Base-by-base conservation (phyloP, 1,140 invertebrate genomes). In the Elymnias hypermnestra region DNA sequence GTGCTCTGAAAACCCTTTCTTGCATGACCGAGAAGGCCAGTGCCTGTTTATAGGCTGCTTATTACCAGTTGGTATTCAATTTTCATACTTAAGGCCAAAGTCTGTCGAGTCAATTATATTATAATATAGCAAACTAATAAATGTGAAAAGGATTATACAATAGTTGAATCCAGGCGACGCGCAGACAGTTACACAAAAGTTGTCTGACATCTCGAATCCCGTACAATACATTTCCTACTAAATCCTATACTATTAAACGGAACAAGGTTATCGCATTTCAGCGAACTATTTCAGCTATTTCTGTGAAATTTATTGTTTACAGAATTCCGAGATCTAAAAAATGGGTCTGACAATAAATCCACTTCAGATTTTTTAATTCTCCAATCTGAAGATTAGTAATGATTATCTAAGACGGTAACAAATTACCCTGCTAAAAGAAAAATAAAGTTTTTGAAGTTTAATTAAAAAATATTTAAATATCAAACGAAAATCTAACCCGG, bases 111-210 rank as follows among this genome's bases (percentile, higher is more conserved):
- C n/a, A n/a, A n/a, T n/a, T n/a, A n/a, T n/a, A n/a, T 72, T 71
- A 69, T 53, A 61, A 39, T 18, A 49, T 26, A n/a, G 21, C 21
- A 47, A 56, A 46, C 42, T 75, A 76, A 77, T 75, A 57, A 74
- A 77, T 72, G 64, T 67, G 61, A 60, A 42, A 28, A 43, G 72
- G 70, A 77, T 77, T 81, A 72, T n/a, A n/a, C n/a, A n/a, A n/a
- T 45, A 37, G 50, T 36, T 22, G 40, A 37, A 15, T 39, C 40
- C 55, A 55, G 0, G 14, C 29, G 57, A 65, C 66, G 50, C 50
- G 47, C 46, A 50, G 57, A 55, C 64, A 76, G 69, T 72, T 70
- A 65, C 53, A 71, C 64, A 75, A 75, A 79, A 79, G 69, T 73
- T 73, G 52, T 26, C 59, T 65, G 70, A 73, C 70, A 68, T 53